These are phyloP conservation scores for Mus minutoides DNA, from an alignment of 2,797 vertebrate species.

Conservation along the genomic window DNA sequence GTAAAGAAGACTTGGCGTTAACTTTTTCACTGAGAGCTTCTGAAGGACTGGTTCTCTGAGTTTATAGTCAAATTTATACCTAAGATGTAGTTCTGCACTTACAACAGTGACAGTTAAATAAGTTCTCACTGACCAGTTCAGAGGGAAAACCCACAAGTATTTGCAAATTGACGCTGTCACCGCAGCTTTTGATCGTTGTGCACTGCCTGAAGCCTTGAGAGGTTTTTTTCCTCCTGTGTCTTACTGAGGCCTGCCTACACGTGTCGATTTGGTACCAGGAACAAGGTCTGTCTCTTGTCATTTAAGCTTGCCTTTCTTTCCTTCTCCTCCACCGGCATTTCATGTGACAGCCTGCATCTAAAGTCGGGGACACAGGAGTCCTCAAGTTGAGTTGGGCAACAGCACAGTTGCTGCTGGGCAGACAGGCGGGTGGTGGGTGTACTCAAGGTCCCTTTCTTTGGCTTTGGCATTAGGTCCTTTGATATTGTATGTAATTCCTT, in stretches of 20 bases:
- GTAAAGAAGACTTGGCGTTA: background rate
- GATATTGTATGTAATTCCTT: constrained; percentile 1
- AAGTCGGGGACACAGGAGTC: background rate
- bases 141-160: background rate
- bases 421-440: background rate
- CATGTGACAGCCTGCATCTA: background rate
- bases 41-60: background rate
- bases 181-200: background rate
- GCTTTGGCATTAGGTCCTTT: background rate
- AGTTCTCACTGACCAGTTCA: background rate
- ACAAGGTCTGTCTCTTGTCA: background rate
- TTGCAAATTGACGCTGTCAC: background rate
- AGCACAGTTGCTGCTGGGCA: background rate
- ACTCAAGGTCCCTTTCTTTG: background rate
- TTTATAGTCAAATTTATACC: background rate
- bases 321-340: background rate
- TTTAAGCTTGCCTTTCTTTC: background rate
- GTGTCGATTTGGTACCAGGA: background rate
- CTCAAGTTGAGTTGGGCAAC: background rate
- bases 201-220: background rate
- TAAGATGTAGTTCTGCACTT: constrained; percentile 2
- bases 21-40: background rate
- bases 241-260: background rate
- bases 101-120: constrained; percentile 1
- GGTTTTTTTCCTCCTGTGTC: background rate